Evolutionary conservation across 2,113 vertebrate species (phyloP).

Genomic region (Carlito syrichta): DNA sequence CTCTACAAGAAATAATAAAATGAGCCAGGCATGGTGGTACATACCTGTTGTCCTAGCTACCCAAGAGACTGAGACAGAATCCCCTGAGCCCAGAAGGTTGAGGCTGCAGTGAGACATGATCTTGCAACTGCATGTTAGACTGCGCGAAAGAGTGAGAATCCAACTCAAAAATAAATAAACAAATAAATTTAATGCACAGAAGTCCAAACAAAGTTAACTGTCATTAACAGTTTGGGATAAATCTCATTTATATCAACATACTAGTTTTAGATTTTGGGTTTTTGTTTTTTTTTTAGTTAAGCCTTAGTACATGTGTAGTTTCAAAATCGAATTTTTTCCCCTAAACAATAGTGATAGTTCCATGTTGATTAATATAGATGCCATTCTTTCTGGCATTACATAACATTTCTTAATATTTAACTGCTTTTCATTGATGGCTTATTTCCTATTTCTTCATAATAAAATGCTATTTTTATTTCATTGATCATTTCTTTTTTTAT

Average conservation of each 20-base stretch:
- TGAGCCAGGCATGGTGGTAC: too few relatives aligned
- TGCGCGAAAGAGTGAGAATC: too few relatives aligned
- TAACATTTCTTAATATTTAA: background rate
- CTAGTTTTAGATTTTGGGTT: background rate
- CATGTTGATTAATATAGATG: background rate
- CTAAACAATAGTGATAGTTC: background rate
- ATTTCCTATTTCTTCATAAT: background rate
- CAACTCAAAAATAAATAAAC: too few relatives aligned
- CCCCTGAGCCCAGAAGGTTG: too few relatives aligned
- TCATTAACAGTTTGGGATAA: background rate
- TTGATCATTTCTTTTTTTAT: too few relatives aligned
- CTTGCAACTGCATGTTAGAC: too few relatives aligned
- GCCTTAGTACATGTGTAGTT: background rate
- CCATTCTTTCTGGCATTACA: background rate
- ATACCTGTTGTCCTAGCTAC: too few relatives aligned
- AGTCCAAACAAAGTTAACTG: background rate
- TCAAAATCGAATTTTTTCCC: background rate
- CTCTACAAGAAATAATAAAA: too few relatives aligned
- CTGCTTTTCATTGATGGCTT: background rate
- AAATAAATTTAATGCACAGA: too few relatives aligned
- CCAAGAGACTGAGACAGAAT: too few relatives aligned
- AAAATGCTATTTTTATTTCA: background rate
- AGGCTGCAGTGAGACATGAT: too few relatives aligned
- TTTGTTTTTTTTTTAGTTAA: background rate
- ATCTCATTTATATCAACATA: background rate